Conservation (phyloP, 2,797 vertebrate genomes). For the Neopelma chrysocephalum region DNA sequence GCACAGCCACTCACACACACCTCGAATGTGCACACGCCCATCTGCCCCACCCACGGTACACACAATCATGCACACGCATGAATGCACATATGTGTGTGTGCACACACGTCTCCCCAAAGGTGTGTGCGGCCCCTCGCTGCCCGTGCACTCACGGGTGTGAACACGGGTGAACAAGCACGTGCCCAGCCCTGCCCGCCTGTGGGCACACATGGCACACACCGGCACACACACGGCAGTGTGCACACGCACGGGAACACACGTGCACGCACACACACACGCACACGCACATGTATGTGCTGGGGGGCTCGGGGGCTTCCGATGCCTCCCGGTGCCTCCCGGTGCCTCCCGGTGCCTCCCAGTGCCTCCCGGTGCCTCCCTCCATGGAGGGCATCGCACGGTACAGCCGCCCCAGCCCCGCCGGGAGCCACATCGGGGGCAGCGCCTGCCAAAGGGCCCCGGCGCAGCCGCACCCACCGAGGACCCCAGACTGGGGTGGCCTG, state of each 20-base stretch:
- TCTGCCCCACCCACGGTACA: background rate
- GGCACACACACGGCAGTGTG: background rate
- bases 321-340: background rate
- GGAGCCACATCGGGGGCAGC: rapidly evolving
- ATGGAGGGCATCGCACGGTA: rapidly evolving
- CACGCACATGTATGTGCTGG: rapidly evolving
- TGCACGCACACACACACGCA: background rate
- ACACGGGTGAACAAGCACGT: background rate
- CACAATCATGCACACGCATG: background rate
- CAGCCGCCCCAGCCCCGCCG: background rate
- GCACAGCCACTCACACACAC: too few species aligned
- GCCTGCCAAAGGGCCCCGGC: rapidly evolving
- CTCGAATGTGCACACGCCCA: background rate
- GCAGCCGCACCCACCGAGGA: background rate
- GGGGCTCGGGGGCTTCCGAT: too few species aligned
- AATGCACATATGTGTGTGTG: rapidly evolving
- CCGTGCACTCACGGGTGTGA: rapidly evolving
- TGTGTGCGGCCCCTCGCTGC: background rate
- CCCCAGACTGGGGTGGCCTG: too few species aligned
- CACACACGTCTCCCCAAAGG: rapidly evolving
- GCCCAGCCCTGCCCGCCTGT: background rate
- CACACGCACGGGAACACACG: background rate
- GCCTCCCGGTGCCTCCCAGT: background rate
- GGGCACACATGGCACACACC: background rate
- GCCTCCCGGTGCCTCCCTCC: background rate